These are phyloP conservation scores for Pempheris klunzingeri DNA, from an alignment of 2,797 vertebrate species.

Conservation along the genomic window DNA sequence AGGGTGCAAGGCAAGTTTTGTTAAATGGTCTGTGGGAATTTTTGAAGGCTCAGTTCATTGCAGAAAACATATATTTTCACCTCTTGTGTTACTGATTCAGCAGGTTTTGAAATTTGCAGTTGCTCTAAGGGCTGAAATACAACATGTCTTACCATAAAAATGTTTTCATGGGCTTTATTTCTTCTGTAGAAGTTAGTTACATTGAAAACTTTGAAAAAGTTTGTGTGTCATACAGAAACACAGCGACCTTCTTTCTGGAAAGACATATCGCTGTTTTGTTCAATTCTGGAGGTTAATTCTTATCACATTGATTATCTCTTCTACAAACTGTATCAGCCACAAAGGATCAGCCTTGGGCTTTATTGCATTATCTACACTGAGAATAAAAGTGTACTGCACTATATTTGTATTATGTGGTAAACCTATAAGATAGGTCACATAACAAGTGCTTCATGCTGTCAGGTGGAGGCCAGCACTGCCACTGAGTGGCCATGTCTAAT, in stretches of 20 bases:
- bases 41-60: not conserved
- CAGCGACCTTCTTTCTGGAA: not conserved
- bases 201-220: not conserved
- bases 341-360: not conserved
- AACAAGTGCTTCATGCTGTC: not conserved
- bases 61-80: not conserved
- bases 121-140: not conserved
- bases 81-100: not conserved
- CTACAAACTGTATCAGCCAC: not conserved
- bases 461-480: conserved; percentile 32
- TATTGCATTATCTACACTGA: not conserved
- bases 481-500: conserved; percentile 18
- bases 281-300: not conserved
- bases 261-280: not conserved
- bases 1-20: too few species aligned
- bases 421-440: not conserved
- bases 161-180: not conserved
- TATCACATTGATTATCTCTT: not conserved
- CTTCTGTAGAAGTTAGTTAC: not conserved
- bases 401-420: not conserved
- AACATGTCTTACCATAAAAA: not conserved
- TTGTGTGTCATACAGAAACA: not conserved
- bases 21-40: not conserved
- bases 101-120: not conserved
- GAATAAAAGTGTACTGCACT: not conserved